phyloP scores from a whole-genome alignment of 2,113 vertebrate species.

The Menidia beryllina region DNA sequence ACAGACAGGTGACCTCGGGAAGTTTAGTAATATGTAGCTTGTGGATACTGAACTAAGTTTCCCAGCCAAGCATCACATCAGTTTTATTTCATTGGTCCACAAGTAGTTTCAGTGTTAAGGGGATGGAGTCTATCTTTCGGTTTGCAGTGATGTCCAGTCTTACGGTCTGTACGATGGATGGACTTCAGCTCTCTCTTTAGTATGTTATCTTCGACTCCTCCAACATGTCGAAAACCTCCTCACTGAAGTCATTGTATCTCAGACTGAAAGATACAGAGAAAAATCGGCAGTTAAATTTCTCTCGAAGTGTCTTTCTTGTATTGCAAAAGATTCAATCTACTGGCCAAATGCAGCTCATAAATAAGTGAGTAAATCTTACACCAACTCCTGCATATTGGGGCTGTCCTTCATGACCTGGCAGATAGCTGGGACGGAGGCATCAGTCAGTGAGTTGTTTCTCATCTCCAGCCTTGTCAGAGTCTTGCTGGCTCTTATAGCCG shows the following conservation, averaged over 20 bases:
- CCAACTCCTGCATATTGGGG: conserved; percentile 63
- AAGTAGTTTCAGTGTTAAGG: no score
- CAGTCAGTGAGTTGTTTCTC: conserved; percentile 75
- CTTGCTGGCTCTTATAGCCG: conserved; percentile 58
- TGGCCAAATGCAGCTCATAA: not conserved
- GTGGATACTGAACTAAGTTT: not conserved
- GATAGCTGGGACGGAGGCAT: conserved; percentile 68
- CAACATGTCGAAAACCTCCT: conserved; percentile 71
- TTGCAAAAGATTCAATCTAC: not conserved
- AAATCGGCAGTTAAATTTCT: not conserved
- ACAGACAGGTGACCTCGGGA: not conserved
- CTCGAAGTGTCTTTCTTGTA: not conserved
- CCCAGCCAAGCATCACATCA: no score
- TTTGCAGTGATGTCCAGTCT: no score
- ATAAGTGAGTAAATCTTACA: conserved; percentile 50
- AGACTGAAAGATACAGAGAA: conserved; percentile 64
- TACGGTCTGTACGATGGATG: not conserved
- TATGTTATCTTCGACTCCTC: conserved; percentile 69
- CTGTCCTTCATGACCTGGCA: conserved; percentile 63
- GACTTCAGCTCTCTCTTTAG: conserved; percentile 36
- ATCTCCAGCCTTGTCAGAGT: conserved; percentile 71
- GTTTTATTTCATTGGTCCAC: no score
- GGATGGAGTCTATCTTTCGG: no score
- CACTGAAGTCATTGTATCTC: conserved; percentile 77
- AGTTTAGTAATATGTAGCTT: not conserved